phyloP scores from a whole-genome alignment of 2,797 vertebrate species.

The Brachyrhaphis roseni region DNA sequence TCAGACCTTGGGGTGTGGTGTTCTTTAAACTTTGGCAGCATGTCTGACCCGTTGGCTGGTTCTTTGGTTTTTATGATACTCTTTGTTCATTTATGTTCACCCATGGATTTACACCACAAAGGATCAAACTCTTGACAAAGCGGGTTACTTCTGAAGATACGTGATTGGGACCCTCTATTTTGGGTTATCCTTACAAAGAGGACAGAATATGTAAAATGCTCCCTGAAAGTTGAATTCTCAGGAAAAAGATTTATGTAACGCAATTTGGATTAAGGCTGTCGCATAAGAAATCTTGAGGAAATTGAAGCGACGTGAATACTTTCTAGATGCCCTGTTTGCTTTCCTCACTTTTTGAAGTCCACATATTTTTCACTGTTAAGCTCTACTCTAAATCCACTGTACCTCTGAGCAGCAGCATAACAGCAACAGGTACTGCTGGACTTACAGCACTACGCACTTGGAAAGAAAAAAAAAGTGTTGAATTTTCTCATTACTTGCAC shows the following conservation, averaged over 20 bases:
- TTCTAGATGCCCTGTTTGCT: not conserved
- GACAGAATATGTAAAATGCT: not conserved
- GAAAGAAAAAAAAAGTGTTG: constrained; percentile 3
- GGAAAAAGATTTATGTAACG: not conserved
- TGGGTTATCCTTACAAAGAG: not conserved
- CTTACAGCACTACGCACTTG: not conserved
- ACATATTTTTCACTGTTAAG: not conserved
- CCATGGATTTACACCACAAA: not conserved
- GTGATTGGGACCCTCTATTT: not conserved
- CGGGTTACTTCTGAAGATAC: not conserved
- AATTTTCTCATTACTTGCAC: constrained; percentile 36
- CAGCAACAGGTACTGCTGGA: not conserved
- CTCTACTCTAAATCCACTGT: not conserved
- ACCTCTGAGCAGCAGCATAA: not conserved
- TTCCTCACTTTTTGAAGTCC: not conserved
- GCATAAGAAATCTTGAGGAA: not conserved
- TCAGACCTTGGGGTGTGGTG: not conserved
- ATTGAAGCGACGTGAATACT: not conserved
- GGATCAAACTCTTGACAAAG: not conserved
- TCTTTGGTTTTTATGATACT: not conserved
- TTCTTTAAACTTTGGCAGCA: not conserved
- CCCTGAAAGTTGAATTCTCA: not conserved
- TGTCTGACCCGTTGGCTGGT: not conserved
- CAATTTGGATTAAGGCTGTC: not conserved
- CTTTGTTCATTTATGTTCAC: not conserved